Evolutionary conservation across 1,140 invertebrate species (phyloP), one percentile per base, ranked within the genome.

Genomic region (Aphelinus certus): DNA sequence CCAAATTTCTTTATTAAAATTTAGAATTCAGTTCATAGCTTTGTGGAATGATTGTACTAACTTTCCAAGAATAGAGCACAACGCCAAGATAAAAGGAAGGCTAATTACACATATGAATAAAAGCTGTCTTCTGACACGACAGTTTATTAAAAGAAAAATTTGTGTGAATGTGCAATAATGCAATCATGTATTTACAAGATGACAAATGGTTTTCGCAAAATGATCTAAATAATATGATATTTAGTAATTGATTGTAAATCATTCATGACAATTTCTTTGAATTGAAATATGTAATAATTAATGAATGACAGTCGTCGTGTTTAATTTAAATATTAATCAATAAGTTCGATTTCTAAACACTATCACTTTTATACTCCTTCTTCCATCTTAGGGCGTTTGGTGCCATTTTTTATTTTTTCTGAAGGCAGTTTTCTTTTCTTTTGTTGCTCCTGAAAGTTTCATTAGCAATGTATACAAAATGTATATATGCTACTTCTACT

Each of bases 331-430:
- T 60, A 51, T 58, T 73, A 74, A 47, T 69, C 45, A 74, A 65
- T 72, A 70, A 73, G 45, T 73, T 76, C 60, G 76, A 71, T 76
- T 76, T 79, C 79, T 79, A 82, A 82, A 79, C 79, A 81, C 80
- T 81, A 81, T 84, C 80, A 87, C 82, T 87, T 87, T 80, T 87
- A 83, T 88, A 87, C 82, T 76, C 84, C 84, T 83, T 86, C 86
- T 73, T 86, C 85, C 83, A 85, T 78, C 82, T 86, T 86, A 79
- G 82, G 79, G 84, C 85, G 84, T 84, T 88, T 86, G 82, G 85
- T 86, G 80, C 86, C 85, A 84, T 88, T 88, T 87, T 87, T 88
- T 86, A 87, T 88, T 85, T 83, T 82, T 77, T 87, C 85, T 81
- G 85, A 81, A 78, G 83, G 81, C 81, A 80, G 80, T 80, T 88